Evolutionary conservation across 2,113 vertebrate species (phyloP), one percentile per base, ranked within the genome.

Genomic region (Archilochus colubris): DNA sequence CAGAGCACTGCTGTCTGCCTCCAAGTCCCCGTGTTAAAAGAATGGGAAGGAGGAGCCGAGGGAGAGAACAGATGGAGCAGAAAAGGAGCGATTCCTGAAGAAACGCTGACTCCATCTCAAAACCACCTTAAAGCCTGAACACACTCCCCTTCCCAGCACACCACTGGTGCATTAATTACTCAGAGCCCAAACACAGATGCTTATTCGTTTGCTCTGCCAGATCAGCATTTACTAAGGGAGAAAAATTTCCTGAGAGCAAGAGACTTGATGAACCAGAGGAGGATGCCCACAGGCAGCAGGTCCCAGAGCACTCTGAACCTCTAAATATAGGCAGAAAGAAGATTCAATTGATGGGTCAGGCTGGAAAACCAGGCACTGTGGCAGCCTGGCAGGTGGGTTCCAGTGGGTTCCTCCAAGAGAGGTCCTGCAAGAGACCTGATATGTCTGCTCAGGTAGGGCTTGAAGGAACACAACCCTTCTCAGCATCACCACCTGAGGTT

Each of bases 161-260:
- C 36, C 14, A 11, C 0, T 0, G 33, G 5, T 17, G 27, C 25
- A 5, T 5, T 53, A 30, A 33, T 19, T 20, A 67, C 28, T 36
- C 0, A 3, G 28, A 94, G n/a, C 54, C 59, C 89, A 44, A 9
- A 12, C 12, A 2, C 0, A 0, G 16, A 28, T 5, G 14, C 4
- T 38, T 43, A 44, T 23, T 22, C 46, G 46, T 23, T 22, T 51
- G n/a, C 30, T 43, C 59, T 50, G 48, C 17, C 74, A 36, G 11
- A 18, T 8, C 57, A 62, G 23, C 59, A 2, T 25, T 28, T 5
- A 15, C 44, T 38, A 69, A 46, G 44, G 44, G 31, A 81, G 46
- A 40, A 50, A 3, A 3, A 5, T 31, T 40, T 79, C 46, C 67
- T 25, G 30, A 28, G 53, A 22, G 23, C 13, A 12, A 8, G 40